These are phyloP conservation scores for Zophobas morio DNA, from an alignment of 1,140 invertebrate species.

Conservation along the genomic window DNA sequence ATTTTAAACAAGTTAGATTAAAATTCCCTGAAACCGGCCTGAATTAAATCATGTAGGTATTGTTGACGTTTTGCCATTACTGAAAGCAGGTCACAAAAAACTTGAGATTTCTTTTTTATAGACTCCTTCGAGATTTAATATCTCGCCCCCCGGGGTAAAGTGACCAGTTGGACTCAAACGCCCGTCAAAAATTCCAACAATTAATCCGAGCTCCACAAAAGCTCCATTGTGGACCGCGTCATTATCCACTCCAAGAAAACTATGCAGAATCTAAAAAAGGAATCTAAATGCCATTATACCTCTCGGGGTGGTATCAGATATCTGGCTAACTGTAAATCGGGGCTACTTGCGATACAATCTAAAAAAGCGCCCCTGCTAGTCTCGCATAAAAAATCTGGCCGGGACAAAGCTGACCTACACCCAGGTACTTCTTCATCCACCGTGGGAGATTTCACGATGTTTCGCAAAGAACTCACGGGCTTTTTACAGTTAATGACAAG, in stretches of 20 bases:
- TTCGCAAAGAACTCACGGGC: slow-evolving; percentile 7
- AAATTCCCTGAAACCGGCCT: too few species aligned
- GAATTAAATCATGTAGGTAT: too few species aligned
- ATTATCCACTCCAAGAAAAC: slow-evolving; percentile 60
- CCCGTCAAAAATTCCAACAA: slow-evolving; percentile 53
- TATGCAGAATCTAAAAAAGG: slow-evolving; percentile 54
- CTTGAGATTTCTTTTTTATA: too few species aligned
- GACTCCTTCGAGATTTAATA: background rate
- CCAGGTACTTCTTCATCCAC: slow-evolving; percentile 57
- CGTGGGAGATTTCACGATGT: slow-evolving; percentile 56
- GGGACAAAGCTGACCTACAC: slow-evolving; percentile 58
- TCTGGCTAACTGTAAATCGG: slow-evolving; percentile 59
- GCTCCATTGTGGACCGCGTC: slow-evolving; percentile 52
- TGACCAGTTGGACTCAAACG: slow-evolving; percentile 1
- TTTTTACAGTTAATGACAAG: background rate
- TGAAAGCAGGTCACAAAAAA: too few species aligned
- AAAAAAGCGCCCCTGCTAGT: slow-evolving; percentile 53
- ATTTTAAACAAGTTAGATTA: too few species aligned
- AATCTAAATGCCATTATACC: slow-evolving; percentile 59
- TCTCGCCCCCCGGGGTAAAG: background rate
- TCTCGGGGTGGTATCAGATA: slow-evolving; percentile 58
- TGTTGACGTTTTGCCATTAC: too few species aligned
- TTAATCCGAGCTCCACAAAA: slow-evolving; percentile 49
- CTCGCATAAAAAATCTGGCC: slow-evolving; percentile 58
- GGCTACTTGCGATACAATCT: slow-evolving; percentile 59